Percentiles rank a stretch among this genome's conserved stretches.
phyloP scores from a whole-genome alignment of 1,140 invertebrate genomes.

The Halictus rubicundus region DNA sequence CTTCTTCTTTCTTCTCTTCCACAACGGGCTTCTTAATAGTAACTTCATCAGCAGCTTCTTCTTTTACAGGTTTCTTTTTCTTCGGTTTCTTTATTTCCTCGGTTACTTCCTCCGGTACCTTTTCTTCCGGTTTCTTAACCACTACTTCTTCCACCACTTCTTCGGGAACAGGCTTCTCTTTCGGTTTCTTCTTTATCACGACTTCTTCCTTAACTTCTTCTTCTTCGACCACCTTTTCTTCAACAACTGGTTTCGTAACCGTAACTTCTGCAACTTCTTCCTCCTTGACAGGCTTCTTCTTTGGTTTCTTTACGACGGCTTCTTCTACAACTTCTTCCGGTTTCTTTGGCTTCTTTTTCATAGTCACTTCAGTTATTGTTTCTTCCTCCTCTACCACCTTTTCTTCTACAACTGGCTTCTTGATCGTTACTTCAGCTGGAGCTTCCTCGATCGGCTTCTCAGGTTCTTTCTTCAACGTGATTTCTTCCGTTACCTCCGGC shows the following conservation, averaged over 20 bases:
- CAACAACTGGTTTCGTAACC: conserved; percentile 67
- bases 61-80: conserved; percentile 72
- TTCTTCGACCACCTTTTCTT: conserved; percentile 64
- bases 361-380: conserved; percentile 59
- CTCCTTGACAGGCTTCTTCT: conserved; percentile 66
- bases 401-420: conserved; percentile 66
- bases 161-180: conserved; percentile 69
- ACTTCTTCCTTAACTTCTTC: conserved; percentile 76
- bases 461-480: conserved; percentile 47
- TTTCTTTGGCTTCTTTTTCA: conserved; percentile 65
- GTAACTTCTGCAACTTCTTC: conserved; percentile 69
- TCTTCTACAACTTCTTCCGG: conserved; percentile 65
- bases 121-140: conserved; percentile 70
- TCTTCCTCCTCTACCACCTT: conserved; percentile 66
- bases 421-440: conserved; percentile 70
- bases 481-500: conserved; percentile 47
- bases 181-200: conserved; percentile 62
- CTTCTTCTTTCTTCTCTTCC: conserved; percentile 70
- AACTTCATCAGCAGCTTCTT: conserved; percentile 76
- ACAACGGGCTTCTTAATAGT: conserved; percentile 76
- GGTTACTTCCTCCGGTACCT: conserved; percentile 65
- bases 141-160: conserved; percentile 68
- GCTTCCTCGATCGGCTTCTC: conserved; percentile 72
- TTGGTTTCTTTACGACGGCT: conserved; percentile 70
- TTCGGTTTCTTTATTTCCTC: conserved; percentile 75